These are phyloP conservation scores for Rhadinocentrus ornatus DNA, from an alignment of 2,797 vertebrate genomes.

Conservation along the genomic window DNA sequence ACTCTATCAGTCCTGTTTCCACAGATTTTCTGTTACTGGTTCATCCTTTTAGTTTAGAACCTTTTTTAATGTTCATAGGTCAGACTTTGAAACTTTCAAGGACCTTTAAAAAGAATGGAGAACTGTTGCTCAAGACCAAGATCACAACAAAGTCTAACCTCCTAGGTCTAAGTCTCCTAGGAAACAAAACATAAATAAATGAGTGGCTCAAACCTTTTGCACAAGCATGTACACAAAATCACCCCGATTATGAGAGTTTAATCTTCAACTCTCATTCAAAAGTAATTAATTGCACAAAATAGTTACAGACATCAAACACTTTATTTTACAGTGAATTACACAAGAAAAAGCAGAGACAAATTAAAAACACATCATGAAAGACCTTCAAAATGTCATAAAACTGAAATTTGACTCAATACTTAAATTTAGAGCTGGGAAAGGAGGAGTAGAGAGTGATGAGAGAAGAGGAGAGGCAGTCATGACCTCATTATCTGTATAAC, in stretches of 20 bases:
- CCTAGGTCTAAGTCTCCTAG: too few species aligned
- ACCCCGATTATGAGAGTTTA: neutral
- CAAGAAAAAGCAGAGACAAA: neutral
- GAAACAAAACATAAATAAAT: neutral
- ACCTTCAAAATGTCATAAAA: constrained; percentile 19
- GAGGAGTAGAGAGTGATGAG: neutral
- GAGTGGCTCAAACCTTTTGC: neutral
- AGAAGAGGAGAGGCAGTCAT: constrained; percentile 6
- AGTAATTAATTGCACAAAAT: neutral
- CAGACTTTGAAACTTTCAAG: neutral
- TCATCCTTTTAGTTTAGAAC: too few species aligned
- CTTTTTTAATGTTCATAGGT: neutral
- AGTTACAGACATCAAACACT: neutral
- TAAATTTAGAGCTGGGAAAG: neutral
- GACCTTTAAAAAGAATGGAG: neutral
- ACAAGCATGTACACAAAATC: neutral
- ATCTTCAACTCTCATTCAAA: neutral
- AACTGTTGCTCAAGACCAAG: neutral
- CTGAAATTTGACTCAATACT: neutral
- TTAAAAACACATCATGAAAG: constrained; percentile 5
- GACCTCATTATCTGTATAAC: constrained; percentile 19
- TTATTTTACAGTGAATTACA: neutral
- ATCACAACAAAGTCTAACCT: neutral
- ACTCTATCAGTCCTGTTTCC: too few species aligned
- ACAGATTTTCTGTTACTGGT: too few species aligned